Evolutionary conservation across 53 echinoderm and acorn worm species (phyloP).

Genomic region (Mesocentrotus franciscanus): DNA sequence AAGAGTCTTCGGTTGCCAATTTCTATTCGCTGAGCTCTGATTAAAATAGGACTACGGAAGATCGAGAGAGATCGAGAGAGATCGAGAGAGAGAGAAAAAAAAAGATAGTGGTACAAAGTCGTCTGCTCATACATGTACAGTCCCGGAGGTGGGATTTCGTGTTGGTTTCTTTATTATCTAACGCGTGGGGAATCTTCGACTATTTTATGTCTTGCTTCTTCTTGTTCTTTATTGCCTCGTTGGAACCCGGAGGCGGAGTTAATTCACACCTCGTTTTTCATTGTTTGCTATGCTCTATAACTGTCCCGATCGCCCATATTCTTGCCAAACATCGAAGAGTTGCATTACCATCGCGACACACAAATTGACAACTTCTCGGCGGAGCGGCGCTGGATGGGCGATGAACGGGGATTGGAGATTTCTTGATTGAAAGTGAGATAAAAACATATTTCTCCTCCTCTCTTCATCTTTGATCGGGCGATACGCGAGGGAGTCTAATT

Average conservation of each 20-base stretch:
- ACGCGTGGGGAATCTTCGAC: neutral
- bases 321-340: constrained; percentile 44
- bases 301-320: constrained; percentile 8
- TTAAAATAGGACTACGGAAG: neutral
- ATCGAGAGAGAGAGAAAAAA: constrained; percentile 14
- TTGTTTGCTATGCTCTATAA: constrained; percentile 46
- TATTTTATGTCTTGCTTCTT: neutral
- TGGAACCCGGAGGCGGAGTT: constrained; percentile 47
- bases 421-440: constrained; percentile 60
- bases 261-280: constrained; percentile 52
- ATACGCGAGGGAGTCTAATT: neutral
- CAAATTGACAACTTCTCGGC: constrained; percentile 7
- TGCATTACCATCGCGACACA: constrained; percentile 49
- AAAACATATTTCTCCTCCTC: constrained; percentile 20
- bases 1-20: constrained; percentile 33
- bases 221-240: constrained; percentile 10
- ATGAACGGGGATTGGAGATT: neutral
- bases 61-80: neutral
- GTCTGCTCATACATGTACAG: constrained; percentile 28
- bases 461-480: neutral
- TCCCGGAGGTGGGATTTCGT: constrained; percentile 28
- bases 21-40: constrained; percentile 46
- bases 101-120: constrained; percentile 8
- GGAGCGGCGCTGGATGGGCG: neutral
- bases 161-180: neutral